Evolutionary conservation across 2,888 invertebrate genomes (phyloP).

Genomic region (Apamea sordens): DNA sequence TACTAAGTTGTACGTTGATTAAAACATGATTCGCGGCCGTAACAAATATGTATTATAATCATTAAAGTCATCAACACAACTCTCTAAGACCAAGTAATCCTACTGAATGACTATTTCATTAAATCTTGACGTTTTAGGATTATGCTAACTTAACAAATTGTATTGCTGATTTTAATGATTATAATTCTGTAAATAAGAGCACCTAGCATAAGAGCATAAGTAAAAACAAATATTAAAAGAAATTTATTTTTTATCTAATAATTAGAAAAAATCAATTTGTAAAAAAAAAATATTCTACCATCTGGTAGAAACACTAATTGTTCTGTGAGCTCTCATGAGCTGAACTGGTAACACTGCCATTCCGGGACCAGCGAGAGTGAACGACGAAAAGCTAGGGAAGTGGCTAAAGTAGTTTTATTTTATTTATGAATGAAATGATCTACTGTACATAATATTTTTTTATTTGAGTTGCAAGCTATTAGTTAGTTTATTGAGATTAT

Average conservation of each 20-base stretch:
- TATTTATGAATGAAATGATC: slow-evolving; percentile 77
- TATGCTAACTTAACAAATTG: no score
- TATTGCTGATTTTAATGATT: no score
- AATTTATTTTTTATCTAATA: background rate
- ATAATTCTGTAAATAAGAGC: no score
- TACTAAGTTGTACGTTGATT: no score
- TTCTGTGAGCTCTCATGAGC: background rate
- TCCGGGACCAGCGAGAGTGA: slow-evolving; percentile 58
- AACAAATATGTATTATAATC: no score
- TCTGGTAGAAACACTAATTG: slow-evolving; percentile 1
- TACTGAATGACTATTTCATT: no score
- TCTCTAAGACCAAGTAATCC: no score
- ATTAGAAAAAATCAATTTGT: background rate
- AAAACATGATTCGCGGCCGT: no score
- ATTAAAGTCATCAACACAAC: no score
- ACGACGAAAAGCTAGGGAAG: slow-evolving; percentile 56
- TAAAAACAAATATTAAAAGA: background rate
- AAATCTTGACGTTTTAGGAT: no score
- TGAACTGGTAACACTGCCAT: slow-evolving; percentile 57
- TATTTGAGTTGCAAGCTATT: slow-evolving; percentile 39
- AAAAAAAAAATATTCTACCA: background rate
- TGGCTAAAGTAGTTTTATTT: slow-evolving; percentile 69
- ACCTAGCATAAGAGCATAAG: background rate
- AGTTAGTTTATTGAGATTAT: slow-evolving; percentile 25
- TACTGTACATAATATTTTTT: slow-evolving; percentile 63